A percentile compares a stretch with the other conserved stretches of the same genome.
Conservation (phyloP, 2,113 vertebrate species). For the Dromas ardeola region DNA sequence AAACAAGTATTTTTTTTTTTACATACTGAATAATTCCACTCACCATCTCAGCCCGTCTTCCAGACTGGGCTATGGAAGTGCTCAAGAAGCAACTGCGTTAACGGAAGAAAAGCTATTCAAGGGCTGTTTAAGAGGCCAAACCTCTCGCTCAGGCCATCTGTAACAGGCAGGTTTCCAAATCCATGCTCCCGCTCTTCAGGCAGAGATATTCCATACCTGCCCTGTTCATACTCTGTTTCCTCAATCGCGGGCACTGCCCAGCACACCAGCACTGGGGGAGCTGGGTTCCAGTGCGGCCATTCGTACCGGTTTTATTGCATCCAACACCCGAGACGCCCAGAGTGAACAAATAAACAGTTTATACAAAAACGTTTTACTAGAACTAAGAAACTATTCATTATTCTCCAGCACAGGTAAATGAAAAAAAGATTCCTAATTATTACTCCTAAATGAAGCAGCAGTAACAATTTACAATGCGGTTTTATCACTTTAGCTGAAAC, state of each 20-base stretch:
- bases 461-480: neutral
- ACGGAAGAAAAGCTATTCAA: neutral
- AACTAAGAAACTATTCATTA: neutral
- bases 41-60: neutral
- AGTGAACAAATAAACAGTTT: neutral
- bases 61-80: neutral
- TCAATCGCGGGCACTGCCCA: neutral
- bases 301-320: fast-evolving
- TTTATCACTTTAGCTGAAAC: neutral
- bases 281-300: neutral
- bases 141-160: neutral
- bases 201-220: neutral
- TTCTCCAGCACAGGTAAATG: neutral
- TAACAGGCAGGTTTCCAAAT: neutral
- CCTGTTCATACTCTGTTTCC: neutral
- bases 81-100: neutral
- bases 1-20: neutral
- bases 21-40: neutral
- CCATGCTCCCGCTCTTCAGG: neutral
- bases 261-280: fast-evolving
- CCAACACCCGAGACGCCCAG: neutral
- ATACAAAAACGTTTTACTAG: neutral
- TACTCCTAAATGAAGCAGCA: neutral
- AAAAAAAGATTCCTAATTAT: neutral
- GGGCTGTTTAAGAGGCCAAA: neutral